Base-by-base conservation (phyloP, 1,140 invertebrate species). In the Eumaeus atala region DNA sequence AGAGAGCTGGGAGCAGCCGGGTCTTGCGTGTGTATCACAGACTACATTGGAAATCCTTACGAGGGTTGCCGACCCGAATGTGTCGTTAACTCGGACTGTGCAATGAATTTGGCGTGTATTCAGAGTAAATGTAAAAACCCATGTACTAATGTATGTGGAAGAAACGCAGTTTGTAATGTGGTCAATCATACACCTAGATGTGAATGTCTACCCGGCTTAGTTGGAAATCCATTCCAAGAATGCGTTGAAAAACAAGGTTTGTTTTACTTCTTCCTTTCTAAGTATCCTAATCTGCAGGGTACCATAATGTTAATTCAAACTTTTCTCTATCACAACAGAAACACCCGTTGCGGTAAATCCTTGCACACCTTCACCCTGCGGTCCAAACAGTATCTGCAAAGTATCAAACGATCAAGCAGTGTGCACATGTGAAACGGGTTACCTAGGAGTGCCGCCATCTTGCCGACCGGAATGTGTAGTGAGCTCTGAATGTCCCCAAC, bases 281-380 rank as follows among this genome's bases (percentile, higher is more conserved):
- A 36, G 58, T 51, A 35, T 47, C 9, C 44, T 4, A 49, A 42
- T 10, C 21, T 21, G 42, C 3, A 9, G 21, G 3, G 12, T 55
- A 8, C 51, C 17, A 12, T 10, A 38, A 36, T 16, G 51, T 37
- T 48, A 9, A 12, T 50, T 44, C n/a, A n/a, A n/a, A 17, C 40
- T 28, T 16, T 18, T 10, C 33, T 3, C n/a, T 48, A 7, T 51
- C 51, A 37, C 28, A 18, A 44, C 52, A 83, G 74, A 74, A 64
- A 44, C 60, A n/a, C 54, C 77, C 59, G 61, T 61, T 38, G 57
- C 64, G 21, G 73, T 47, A 57, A 88, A 93, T 72, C 93, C 92
- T 2, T 95, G 94, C 72, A 83, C 88, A 53, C 93, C 93, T 40
- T 94, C 92, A 14, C 94, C 94, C 3, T 96, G 95, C 77, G 95